Conservation (phyloP, 2,888 invertebrate species). For the Calameuta pallipes region DNA sequence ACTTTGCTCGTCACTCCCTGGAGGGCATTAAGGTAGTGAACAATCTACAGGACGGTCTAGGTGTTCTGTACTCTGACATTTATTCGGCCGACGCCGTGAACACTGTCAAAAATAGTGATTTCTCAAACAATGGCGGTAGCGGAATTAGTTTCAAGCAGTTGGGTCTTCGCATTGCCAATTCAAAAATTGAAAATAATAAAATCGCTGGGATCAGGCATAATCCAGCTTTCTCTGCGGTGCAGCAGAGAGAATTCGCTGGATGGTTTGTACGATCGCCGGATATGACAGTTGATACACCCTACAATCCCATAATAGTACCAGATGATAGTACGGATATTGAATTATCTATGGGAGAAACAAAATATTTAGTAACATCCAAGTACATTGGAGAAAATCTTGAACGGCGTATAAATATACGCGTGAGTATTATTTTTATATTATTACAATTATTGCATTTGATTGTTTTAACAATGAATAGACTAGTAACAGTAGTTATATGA, state of each 20-base stretch:
- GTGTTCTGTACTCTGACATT: constrained; percentile 93
- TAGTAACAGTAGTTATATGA: not conserved
- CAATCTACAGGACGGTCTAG: constrained; percentile 93
- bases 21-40: constrained; percentile 84
- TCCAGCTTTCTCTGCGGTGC: constrained; percentile 83
- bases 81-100: constrained; percentile 87
- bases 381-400: constrained; percentile 69
- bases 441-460: not conserved
- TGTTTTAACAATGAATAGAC: not conserved
- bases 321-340: constrained; percentile 72
- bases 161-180: constrained; percentile 83
- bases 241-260: constrained; percentile 92
- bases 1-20: constrained; percentile 84
- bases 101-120: constrained; percentile 85
- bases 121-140: constrained; percentile 85
- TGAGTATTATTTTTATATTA: constrained; percentile 29
- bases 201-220: constrained; percentile 93
- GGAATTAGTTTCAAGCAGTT: constrained; percentile 92
- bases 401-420: constrained; percentile 53
- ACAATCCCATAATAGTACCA: constrained; percentile 80
- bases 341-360: constrained; percentile 79
- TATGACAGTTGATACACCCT: constrained; percentile 76
- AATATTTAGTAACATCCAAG: constrained; percentile 82
- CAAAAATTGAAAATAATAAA: constrained; percentile 84
- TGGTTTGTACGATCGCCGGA: constrained; percentile 84